phyloP scores from a whole-genome alignment of 2,113 vertebrate species.

The Illadopsis cleaveri region DNA sequence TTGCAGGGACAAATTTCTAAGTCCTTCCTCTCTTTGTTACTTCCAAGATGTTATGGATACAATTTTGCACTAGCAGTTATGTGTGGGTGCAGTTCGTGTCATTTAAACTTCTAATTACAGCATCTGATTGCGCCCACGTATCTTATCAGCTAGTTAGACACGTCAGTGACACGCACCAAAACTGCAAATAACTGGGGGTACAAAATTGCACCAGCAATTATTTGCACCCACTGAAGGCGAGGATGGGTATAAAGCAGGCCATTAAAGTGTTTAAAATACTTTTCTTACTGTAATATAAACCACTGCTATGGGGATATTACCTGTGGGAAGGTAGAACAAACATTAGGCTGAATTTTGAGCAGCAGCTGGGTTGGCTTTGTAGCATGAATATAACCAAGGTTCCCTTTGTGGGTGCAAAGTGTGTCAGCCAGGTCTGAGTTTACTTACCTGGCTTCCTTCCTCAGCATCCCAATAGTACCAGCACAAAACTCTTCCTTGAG shows the following conservation, averaged over 20 bases:
- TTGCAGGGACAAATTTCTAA: constrained; percentile 20
- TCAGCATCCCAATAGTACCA: background rate
- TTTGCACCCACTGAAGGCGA: constrained; percentile 50
- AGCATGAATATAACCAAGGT: background rate
- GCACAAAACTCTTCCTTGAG: background rate
- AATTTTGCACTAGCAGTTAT: constrained; percentile 45
- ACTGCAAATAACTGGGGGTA: constrained; percentile 53
- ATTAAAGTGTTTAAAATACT: constrained; percentile 58
- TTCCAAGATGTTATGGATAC: constrained; percentile 36
- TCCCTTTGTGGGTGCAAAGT: background rate
- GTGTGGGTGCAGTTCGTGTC: constrained; percentile 64
- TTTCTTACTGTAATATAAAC: constrained; percentile 14
- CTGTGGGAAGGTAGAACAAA: background rate
- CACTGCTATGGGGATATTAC: background rate
- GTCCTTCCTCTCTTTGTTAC: constrained; percentile 49
- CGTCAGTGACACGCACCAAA: constrained; percentile 28
- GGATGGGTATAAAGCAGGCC: constrained; percentile 18
- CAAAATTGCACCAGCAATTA: constrained; percentile 48
- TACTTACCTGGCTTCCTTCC: background rate
- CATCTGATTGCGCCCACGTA: constrained; percentile 56
- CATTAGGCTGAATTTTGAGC: constrained; percentile 17
- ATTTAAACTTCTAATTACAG: constrained; percentile 63
- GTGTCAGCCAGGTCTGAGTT: constrained; percentile 10
- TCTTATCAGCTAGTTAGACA: constrained; percentile 58
- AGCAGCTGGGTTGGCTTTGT: background rate